Evolutionary conservation across 2,888 invertebrate species (phyloP), one percentile per base, ranked within the genome.

Genomic region (Barypeithes pellucidus): DNA sequence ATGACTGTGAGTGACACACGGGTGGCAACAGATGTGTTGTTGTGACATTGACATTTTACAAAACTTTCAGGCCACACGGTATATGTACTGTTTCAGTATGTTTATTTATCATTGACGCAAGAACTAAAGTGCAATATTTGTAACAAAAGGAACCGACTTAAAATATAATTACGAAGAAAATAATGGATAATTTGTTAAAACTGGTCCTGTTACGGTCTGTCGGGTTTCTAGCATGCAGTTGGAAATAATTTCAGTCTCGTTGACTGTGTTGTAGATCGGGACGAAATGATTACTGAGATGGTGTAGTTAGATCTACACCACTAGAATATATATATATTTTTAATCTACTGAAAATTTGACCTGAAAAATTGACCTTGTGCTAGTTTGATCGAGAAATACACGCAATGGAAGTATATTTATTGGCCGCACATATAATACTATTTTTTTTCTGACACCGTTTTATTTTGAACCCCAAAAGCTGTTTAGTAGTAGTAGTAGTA

Each of bases 161-260:
- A 62, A 69, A 16, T 57, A 24, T 43, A 61, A 62, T 68, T 68
- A 69, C 43, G 33, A 41, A 43, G 62, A 62, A 69, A 69, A 69
- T 69, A 69, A 63, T 62, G 39, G 45, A 36, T 63, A 59, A 41
- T 60, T 33, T 24, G 43, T 61, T 54, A 47, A 69, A 62, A 47
- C 62, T 14, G 54, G 62, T 47, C 63, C 16, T 43, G 45, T 67
- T 69, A 69, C 52, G 69, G 69, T 69, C 69, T 69, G 54, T 29
- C 62, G 63, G 29, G n/a, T 69, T 61, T 69, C 69, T 69, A 69
- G 54, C 61, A 39, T 61, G 69, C 57, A 22, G 36, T 69, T 69
- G 57, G 39, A 63, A 54, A 63, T 63, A 61, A 69, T 69, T 69
- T 69, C 45, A 43, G 60, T 52, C 62, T 62, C 39, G 69, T 47